Evolutionary conservation across 92 coral and sea anemone species (phyloP), one percentile per base, ranked within the genome.

Genomic region (Phymanthus crucifer): DNA sequence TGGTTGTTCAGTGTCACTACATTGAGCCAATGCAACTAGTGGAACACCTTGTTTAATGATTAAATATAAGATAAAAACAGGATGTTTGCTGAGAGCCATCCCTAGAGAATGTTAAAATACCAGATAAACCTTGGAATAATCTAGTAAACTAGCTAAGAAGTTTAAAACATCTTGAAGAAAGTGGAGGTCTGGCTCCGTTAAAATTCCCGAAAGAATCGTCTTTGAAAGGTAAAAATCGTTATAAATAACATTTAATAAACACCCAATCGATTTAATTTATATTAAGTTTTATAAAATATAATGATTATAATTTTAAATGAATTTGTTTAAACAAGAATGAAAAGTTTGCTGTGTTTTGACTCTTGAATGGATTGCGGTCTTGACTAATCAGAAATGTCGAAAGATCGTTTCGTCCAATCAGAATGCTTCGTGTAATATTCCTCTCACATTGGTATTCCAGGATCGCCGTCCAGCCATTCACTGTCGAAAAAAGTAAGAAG

Each of bases 1-100:
- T 76, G 52, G 78, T 76, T 18, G 80, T 76, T n/a, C 37, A 54
- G 31, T 56, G 52, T 18, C 70, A 57, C 40, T 76, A 76, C 50
- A 76, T 76, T 23, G 66, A 65, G 34, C 69, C 69, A 40, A 76
- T 56, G 34, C 80, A 76, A 13, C 14, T 19, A 23, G 80, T 76
- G 34, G 19, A 34, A 1, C 80, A 76, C 70, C 80, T 76, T 33
- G 71, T 76, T 6, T 76, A 76, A 76, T 21, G 1, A 29, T 16
- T 52, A 75, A 76, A 76, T 14, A 24, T 46, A 47, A 2, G 23
- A 54, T 19, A 54, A 54, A 54, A 1, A 24, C 1, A 54, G 0
- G 64, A 1, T 6, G 4, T 18, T 18, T 23, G 10, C 18, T 12
- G 64, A 19, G 27, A 54, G 11, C 27, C 9, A 54, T 23, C 21